Percentiles rank a stretch among this genome's conserved stretches.
phyloP scores from a whole-genome alignment of 2,113 vertebrate genomes.

The Agapornis roseicollis region DNA sequence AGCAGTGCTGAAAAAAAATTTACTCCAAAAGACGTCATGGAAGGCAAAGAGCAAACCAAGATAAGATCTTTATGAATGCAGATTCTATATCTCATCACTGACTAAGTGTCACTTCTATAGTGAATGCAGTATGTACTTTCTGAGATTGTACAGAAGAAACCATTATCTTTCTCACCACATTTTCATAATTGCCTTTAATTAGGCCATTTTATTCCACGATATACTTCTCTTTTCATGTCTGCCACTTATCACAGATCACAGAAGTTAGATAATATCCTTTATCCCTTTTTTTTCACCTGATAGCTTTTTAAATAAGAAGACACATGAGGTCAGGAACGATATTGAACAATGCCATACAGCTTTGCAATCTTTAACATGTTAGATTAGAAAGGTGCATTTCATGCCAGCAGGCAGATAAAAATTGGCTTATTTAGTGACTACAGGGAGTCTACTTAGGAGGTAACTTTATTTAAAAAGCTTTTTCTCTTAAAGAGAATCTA shows the following conservation, averaged over 20 bases:
- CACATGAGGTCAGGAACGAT: background rate
- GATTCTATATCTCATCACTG: background rate
- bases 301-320: background rate
- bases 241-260: background rate
- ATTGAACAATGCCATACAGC: background rate
- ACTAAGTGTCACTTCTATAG: background rate
- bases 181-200: background rate
- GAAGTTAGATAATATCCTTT: background rate
- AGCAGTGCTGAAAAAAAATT: background rate
- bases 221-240: background rate
- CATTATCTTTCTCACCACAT: background rate
- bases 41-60: background rate
- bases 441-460: background rate
- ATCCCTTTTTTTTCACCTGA: background rate
- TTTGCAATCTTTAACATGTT: background rate
- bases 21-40: background rate
- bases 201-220: background rate
- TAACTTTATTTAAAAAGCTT: background rate
- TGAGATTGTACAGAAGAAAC: background rate
- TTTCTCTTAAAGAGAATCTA: background rate
- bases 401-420: background rate
- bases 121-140: background rate
- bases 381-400: background rate
- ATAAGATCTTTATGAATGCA: background rate
- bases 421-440: background rate